Evolutionary conservation across 2,888 invertebrate species (phyloP).

Genomic region (Cerastoderma edule): DNA sequence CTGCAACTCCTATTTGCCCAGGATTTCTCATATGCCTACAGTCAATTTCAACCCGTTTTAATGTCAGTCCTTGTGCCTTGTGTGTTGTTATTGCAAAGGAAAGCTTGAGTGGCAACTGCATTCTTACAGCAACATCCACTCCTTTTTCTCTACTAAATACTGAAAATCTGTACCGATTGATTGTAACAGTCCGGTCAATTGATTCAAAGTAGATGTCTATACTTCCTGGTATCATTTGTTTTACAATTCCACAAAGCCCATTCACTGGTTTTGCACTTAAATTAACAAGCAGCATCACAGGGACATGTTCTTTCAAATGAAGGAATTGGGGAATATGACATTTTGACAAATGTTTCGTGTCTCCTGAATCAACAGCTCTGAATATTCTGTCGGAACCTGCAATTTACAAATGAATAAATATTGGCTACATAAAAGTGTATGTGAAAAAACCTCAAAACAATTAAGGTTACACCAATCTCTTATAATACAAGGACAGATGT

Average conservation of each 20-base stretch:
- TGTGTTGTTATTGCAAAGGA: no score
- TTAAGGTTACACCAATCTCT: no score
- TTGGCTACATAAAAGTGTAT: no score
- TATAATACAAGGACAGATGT: no score
- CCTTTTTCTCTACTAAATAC: not conserved
- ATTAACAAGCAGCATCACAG: not conserved
- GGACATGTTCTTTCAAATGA: not conserved
- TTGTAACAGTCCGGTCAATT: not conserved
- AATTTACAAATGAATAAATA: no score
- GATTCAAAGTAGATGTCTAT: not conserved
- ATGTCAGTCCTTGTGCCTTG: not conserved
- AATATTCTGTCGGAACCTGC: no score
- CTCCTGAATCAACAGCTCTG: no score
- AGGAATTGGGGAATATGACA: slow-evolving; percentile 7
- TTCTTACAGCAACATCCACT: slow-evolving; percentile 11
- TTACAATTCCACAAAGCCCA: slow-evolving; percentile 26
- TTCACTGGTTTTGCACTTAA: not conserved
- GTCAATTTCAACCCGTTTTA: not conserved
- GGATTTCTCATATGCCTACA: not conserved
- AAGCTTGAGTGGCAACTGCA: not conserved
- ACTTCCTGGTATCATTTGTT: not conserved
- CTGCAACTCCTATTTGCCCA: not conserved
- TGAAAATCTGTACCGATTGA: not conserved
- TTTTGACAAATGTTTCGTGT: no score
- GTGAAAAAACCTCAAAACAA: no score